phyloP scores from a whole-genome alignment of 2,888 invertebrate genomes.

The Hypomecis atomaria region DNA sequence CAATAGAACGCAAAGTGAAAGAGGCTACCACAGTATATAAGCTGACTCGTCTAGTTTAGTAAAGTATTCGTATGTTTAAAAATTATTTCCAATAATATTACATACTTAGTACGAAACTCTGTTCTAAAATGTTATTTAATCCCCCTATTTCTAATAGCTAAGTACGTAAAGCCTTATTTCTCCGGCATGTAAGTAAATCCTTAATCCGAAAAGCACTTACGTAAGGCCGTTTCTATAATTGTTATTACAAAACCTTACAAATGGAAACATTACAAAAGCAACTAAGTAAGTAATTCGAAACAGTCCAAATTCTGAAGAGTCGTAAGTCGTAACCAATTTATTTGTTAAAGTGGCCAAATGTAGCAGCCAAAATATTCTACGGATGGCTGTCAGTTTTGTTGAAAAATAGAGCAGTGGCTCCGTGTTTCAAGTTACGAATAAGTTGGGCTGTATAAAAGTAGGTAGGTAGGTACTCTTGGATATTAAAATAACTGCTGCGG shows the following conservation, averaged over 20 bases:
- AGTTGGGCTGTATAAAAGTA: slow-evolving; percentile 1
- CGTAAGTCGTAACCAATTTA: no score
- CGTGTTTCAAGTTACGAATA: neutral
- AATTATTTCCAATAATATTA: no score
- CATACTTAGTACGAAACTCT: no score
- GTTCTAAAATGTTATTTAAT: no score
- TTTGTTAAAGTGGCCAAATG: no score
- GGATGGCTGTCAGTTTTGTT: neutral
- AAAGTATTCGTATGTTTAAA: no score
- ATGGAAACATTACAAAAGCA: neutral
- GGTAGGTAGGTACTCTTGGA: slow-evolving; percentile 8
- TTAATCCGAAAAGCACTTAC: neutral
- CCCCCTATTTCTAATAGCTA: no score
- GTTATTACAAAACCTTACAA: slow-evolving; percentile 12
- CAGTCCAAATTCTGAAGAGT: neutral
- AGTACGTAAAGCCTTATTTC: no score
- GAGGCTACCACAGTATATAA: no score
- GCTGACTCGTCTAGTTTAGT: no score
- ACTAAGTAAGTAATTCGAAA: slow-evolving; percentile 10
- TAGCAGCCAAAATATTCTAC: neutral
- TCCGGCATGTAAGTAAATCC: neutral
- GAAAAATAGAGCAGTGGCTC: neutral
- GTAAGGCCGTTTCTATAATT: neutral
- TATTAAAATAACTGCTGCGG: slow-evolving; percentile 20
- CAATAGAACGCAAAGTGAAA: no score